Evolutionary conservation across 2,888 invertebrate species (phyloP).

Genomic region (Xanthorhoe designata): DNA sequence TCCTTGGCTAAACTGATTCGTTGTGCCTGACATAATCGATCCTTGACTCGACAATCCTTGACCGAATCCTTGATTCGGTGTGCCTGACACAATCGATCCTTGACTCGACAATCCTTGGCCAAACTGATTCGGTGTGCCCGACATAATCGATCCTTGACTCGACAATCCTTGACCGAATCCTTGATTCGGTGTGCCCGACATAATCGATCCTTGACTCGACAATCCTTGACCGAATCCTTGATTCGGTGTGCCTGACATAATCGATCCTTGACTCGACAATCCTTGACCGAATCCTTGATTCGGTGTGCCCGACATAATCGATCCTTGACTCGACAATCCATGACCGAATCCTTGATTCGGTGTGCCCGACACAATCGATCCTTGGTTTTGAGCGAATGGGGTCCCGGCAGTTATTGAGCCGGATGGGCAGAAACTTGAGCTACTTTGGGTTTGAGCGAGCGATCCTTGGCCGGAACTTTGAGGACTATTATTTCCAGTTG

Average conservation of each 20-base stretch:
- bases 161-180: neutral
- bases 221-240: neutral
- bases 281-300: constrained; percentile 11
- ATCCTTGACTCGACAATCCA: constrained; percentile 10
- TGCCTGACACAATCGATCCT: constrained; percentile 5
- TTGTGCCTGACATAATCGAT: constrained; percentile 4
- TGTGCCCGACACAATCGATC: neutral
- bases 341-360: constrained; percentile 1
- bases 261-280: constrained; percentile 8
- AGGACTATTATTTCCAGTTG: constrained; percentile 45
- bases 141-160: constrained; percentile 8
- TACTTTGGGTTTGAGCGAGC: constrained; percentile 20
- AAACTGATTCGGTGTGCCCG: constrained; percentile 6
- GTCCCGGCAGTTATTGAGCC: constrained; percentile 9
- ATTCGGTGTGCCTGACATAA: constrained; percentile 9
- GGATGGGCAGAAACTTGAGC: constrained; percentile 1
- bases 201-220: constrained; percentile 1
- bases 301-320: constrained; percentile 5
- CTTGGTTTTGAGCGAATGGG: constrained; percentile 19
- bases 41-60: neutral
- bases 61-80: constrained; percentile 8
- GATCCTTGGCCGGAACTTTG: constrained; percentile 52
- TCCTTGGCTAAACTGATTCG: constrained; percentile 8
- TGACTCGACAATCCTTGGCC: constrained; percentile 11
- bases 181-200: constrained; percentile 6